These are phyloP conservation scores for Podotricha telesiphe DNA, from an alignment of 2,888 invertebrate species.

Conservation along the genomic window DNA sequence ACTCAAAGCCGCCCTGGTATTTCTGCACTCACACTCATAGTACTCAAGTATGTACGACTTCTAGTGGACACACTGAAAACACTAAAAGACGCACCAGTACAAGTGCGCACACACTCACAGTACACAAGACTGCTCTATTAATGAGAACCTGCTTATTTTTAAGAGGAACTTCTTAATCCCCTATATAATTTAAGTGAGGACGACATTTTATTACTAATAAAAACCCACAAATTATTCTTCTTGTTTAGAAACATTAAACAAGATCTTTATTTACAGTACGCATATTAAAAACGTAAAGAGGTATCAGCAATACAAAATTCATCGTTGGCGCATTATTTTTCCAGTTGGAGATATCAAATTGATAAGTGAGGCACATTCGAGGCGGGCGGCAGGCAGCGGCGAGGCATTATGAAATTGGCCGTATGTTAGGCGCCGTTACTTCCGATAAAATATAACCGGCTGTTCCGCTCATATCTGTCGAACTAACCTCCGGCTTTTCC, in stretches of 20 bases:
- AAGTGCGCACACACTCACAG: no score
- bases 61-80: no score
- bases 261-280: not conserved
- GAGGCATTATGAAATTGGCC: conserved; percentile 84
- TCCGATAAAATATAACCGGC: conserved; percentile 82
- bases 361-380: conserved; percentile 81
- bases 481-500: conserved; percentile 58
- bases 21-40: no score
- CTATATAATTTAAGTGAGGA: not conserved
- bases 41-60: no score
- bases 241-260: not conserved
- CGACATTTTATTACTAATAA: no score
- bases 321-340: conserved; percentile 74
- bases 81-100: no score
- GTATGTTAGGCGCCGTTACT: conserved; percentile 82
- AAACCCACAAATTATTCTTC: not conserved
- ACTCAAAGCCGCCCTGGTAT: no score
- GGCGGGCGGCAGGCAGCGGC: conserved; percentile 60
- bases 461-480: conserved; percentile 79
- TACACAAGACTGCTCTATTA: no score
- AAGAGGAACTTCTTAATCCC: not conserved
- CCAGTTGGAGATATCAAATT: conserved; percentile 82
- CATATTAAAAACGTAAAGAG: not conserved
- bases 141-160: no score
- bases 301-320: conserved; percentile 50